Percentiles rank a stretch among this genome's conserved stretches.
Evolutionary conservation across 1,140 invertebrate genomes (phyloP).

Genomic region (Maconellicoccus hirsutus): DNA sequence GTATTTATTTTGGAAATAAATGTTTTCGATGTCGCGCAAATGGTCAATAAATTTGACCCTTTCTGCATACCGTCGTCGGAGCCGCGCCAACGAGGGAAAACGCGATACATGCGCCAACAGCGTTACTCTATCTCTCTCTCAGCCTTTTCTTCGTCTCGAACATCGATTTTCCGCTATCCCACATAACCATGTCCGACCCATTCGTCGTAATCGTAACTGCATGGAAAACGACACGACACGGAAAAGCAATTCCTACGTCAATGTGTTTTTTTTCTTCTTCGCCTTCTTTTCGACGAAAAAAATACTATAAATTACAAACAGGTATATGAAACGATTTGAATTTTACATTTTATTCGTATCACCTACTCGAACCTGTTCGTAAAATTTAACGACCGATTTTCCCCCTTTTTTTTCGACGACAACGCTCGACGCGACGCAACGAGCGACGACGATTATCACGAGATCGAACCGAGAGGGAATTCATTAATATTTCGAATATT

Average conservation of each 20-base stretch:
- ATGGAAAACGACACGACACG: slow-evolving; percentile 8
- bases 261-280: neutral
- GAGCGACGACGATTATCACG: neutral
- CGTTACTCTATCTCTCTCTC: neutral
- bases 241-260: neutral
- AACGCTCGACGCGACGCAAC: neutral
- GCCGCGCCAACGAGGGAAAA: slow-evolving; percentile 9
- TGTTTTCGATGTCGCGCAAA: slow-evolving; percentile 11
- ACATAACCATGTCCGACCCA: slow-evolving; percentile 1
- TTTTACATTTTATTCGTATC: neutral
- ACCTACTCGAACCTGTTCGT: neutral
- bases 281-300: neutral
- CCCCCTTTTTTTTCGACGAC: neutral
- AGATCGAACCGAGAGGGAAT: neutral
- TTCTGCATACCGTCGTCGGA: neutral
- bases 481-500: neutral
- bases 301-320: neutral
- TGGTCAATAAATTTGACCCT: slow-evolving; percentile 20
- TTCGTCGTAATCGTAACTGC: neutral
- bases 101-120: slow-evolving; percentile 15
- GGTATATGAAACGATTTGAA: neutral
- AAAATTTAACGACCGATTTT: neutral
- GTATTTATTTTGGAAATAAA: slow-evolving; percentile 4
- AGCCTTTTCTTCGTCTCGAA: neutral
- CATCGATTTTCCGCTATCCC: slow-evolving; percentile 17